Evolutionary conservation across 2,797 vertebrate genomes (phyloP).

Genomic region (Myotis vivesi): DNA sequence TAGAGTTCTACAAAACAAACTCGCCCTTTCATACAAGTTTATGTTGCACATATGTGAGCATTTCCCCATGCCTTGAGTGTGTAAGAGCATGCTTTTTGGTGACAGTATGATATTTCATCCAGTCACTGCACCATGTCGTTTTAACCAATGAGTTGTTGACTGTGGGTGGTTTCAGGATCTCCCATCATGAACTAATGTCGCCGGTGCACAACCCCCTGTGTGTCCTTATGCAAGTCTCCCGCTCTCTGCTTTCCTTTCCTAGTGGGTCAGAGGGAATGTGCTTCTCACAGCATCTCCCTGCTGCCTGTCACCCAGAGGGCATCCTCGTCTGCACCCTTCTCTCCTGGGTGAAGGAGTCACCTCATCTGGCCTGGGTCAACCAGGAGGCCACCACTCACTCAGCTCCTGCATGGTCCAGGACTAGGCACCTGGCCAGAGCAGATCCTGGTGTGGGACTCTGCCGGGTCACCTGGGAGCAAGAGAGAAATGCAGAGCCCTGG

Average conservation of each 20-base stretch:
- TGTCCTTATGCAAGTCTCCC: not conserved
- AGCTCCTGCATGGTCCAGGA: not conserved
- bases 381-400: not conserved
- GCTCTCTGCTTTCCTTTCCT: not conserved
- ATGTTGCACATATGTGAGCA: accelerated
- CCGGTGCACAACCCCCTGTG: not conserved
- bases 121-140: accelerated
- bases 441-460: no score
- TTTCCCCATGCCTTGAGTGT: not conserved
- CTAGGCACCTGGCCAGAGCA: not conserved
- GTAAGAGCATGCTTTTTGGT: not conserved
- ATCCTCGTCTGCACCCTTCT: not conserved
- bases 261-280: no score
- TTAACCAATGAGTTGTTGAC: accelerated
- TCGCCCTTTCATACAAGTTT: not conserved
- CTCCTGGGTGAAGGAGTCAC: not conserved
- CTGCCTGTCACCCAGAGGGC: not conserved
- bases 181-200: no score
- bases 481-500: no score
- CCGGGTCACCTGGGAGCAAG: accelerated
- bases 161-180: not conserved
- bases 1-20: not conserved
- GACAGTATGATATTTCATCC: accelerated
- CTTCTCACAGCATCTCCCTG: not conserved
- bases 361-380: not conserved